These are phyloP conservation scores for Echiichthys vipera DNA, from an alignment of 2,797 vertebrate genomes.

Conservation along the genomic window DNA sequence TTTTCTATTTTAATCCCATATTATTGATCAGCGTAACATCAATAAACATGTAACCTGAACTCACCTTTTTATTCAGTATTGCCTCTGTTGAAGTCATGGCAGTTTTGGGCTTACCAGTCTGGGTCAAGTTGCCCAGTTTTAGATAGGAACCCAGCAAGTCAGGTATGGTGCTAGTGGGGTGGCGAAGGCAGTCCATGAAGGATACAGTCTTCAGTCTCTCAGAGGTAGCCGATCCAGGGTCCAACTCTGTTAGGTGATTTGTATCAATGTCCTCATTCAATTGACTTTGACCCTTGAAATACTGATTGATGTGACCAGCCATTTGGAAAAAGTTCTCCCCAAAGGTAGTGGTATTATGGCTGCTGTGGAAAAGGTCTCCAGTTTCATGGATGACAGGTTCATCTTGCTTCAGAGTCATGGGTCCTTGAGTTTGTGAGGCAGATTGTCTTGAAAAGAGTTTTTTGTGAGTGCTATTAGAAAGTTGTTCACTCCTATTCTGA, in stretches of 20 bases:
- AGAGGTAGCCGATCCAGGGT: not conserved
- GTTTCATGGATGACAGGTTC: constrained; percentile 17
- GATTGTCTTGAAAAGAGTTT: constrained; percentile 17
- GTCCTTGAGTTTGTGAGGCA: constrained; percentile 25
- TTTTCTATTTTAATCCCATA: not conserved
- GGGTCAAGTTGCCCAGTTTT: constrained; percentile 30
- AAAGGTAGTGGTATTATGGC: constrained; percentile 66
- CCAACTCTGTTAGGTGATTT: not conserved
- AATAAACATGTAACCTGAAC: constrained; percentile 19
- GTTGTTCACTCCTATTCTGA: constrained; percentile 6
- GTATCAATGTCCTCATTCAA: constrained; percentile 40
- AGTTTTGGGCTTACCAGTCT: constrained; percentile 18
- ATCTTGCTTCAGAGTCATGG: constrained; percentile 15
- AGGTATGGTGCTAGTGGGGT: constrained; percentile 68
- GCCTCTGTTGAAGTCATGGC: constrained; percentile 19
- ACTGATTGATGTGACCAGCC: constrained; percentile 76
- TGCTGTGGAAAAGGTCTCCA: constrained; percentile 76
- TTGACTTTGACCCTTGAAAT: constrained; percentile 71
- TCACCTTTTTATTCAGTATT: constrained; percentile 66
- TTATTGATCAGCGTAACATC: not conserved
- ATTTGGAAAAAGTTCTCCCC: constrained; percentile 77
- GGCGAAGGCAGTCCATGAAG: constrained; percentile 70
- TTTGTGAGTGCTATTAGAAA: not conserved
- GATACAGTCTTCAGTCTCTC: constrained; percentile 48
- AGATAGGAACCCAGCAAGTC: constrained; percentile 65